These are phyloP conservation scores for Myotis vivesi DNA, from an alignment of 2,797 vertebrate genomes.

Conservation along the genomic window DNA sequence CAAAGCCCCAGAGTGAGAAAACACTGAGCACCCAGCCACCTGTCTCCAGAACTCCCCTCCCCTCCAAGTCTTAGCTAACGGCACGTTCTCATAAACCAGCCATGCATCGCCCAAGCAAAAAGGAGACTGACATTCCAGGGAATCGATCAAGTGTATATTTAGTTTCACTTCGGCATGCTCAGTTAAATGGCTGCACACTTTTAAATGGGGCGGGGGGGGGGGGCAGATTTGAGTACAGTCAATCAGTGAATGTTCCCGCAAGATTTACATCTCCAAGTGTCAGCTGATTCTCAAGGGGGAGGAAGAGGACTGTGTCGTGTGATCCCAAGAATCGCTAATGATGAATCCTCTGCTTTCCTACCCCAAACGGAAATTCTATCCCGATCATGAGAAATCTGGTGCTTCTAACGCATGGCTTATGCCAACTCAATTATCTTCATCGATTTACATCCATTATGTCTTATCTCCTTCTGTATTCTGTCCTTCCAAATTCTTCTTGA, in stretches of 20 bases:
- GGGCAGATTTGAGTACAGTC: not conserved
- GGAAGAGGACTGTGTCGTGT: too few species aligned
- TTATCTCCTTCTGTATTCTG: not conserved
- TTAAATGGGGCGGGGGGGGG: not conserved
- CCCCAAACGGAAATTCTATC: not conserved
- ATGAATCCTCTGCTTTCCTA: not conserved
- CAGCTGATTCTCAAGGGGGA: not conserved
- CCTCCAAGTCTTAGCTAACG: not conserved
- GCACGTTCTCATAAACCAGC: not conserved
- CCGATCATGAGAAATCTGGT: not conserved
- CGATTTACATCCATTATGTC: not conserved
- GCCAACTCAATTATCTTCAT: not conserved
- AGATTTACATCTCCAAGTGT: not conserved
- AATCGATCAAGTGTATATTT: not conserved
- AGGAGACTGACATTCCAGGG: not conserved
- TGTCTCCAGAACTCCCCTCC: not conserved
- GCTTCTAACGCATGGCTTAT: not conserved
- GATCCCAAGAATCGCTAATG: not conserved
- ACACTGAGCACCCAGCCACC: not conserved
- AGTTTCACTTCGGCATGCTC: constrained; percentile 4
- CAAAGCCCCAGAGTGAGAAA: not conserved
- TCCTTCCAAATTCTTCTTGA: not conserved
- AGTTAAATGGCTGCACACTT: not conserved
- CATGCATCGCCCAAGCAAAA: not conserved
- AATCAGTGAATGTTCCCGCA: not conserved